These are phyloP conservation scores for Cariama cristata DNA, from an alignment of 2,113 vertebrate genomes.

Conservation along the genomic window DNA sequence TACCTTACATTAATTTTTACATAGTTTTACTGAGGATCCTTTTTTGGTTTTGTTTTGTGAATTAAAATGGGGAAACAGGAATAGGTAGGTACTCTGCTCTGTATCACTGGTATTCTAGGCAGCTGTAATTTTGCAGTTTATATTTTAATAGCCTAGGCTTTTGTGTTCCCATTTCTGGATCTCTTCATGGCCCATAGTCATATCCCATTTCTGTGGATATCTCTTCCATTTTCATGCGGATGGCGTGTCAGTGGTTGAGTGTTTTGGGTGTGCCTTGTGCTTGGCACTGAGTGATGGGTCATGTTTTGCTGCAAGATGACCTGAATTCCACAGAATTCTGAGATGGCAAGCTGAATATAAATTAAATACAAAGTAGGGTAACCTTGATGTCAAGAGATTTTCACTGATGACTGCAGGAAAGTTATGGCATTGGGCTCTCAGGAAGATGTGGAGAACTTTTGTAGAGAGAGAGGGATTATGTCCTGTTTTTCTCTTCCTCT, in stretches of 20 bases:
- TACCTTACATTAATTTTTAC: not conserved
- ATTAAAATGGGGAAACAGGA: not conserved
- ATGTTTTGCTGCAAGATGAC: not conserved
- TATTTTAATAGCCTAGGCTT: not conserved
- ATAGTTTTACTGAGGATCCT: not conserved
- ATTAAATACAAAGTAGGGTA: not conserved
- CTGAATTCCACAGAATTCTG: not conserved
- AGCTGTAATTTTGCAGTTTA: not conserved
- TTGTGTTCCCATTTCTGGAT: not conserved
- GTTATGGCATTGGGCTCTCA: not conserved
- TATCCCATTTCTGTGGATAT: not conserved
- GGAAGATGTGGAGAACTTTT: not conserved
- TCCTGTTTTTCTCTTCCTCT: not conserved
- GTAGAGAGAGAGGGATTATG: not conserved
- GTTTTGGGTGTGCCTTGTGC: not conserved
- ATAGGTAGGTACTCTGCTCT: not conserved
- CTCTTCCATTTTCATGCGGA: not conserved
- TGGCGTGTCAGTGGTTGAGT: not conserved
- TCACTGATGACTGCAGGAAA: not conserved
- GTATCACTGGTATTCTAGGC: not conserved
- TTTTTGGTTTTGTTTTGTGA: not conserved
- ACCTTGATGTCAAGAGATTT: not conserved
- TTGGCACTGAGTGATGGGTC: not conserved
- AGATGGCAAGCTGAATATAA: not conserved
- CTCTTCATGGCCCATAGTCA: not conserved